Percentiles rank a stretch among this genome's conserved stretches.
Conservation (phyloP, 2,888 invertebrate genomes). For the Seira ritae region DNA sequence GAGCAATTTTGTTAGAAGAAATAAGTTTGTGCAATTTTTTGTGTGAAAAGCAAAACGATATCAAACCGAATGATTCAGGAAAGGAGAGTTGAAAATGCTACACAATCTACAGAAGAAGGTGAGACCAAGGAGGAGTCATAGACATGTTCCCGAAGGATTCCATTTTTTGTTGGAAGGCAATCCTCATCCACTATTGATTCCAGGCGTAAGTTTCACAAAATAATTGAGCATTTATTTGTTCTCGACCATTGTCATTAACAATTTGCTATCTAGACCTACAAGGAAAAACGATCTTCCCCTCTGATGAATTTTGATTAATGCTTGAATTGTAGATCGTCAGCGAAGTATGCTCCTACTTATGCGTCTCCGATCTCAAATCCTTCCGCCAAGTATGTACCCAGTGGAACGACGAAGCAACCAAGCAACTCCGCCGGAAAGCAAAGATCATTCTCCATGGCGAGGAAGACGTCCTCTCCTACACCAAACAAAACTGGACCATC, state of each 20-base stretch:
- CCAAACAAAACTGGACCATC: constrained; percentile 27
- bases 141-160: constrained; percentile 65
- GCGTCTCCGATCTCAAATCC: constrained; percentile 64
- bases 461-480: constrained; percentile 47
- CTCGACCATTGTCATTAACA: too few species aligned
- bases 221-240: too few species aligned
- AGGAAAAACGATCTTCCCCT: too few species aligned
- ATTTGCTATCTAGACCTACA: too few species aligned
- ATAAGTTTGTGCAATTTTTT: too few species aligned
- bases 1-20: too few species aligned
- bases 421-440: constrained; percentile 48
- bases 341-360: constrained; percentile 61
- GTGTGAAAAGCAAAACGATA: too few species aligned
- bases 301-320: background rate
- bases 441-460: constrained; percentile 64
- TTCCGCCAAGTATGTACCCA: constrained; percentile 66
- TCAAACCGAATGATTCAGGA: constrained; percentile 34
- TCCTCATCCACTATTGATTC: constrained; percentile 67
- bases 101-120: constrained; percentile 38
- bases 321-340: constrained; percentile 43
- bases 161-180: constrained; percentile 65
- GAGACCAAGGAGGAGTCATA: constrained; percentile 60
- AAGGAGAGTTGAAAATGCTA: constrained; percentile 38
- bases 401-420: constrained; percentile 66
- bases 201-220: constrained; percentile 52